These are phyloP conservation scores for Petrolisthes manimaculis DNA, from an alignment of 2,888 invertebrate genomes.

Conservation along the genomic window DNA sequence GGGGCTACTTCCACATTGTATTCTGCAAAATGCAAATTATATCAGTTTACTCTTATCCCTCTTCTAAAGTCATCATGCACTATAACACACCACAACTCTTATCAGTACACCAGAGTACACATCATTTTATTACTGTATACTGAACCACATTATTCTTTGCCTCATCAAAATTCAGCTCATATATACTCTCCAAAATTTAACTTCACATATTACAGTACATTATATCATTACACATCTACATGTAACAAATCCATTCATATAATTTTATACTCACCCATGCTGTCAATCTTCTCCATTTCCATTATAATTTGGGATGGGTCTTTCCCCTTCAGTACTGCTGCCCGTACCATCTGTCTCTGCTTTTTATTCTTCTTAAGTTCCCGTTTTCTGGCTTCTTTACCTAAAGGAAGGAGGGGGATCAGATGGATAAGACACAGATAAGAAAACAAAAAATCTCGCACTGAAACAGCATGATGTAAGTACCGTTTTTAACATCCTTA, in stretches of 20 bases:
- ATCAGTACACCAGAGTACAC: no score
- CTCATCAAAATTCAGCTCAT: no score
- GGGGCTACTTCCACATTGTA: slow-evolving; percentile 95
- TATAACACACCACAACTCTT: no score
- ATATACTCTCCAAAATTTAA: background rate
- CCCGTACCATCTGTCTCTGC: slow-evolving; percentile 94
- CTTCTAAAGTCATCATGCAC: no score
- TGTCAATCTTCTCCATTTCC: slow-evolving; percentile 97
- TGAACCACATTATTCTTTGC: no score
- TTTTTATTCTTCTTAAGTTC: slow-evolving; percentile 98
- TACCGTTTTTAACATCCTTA: no score
- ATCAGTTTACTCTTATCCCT: no score
- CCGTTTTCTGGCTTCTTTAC: slow-evolving; percentile 96
- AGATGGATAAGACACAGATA: no score
- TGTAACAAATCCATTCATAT: slow-evolving; percentile 2
- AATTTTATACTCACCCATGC: slow-evolving; percentile 87
- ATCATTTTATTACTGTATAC: no score
- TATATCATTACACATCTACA: slow-evolving; percentile 11
- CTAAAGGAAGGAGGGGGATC: slow-evolving; percentile 72
- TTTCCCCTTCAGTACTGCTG: slow-evolving; percentile 97
- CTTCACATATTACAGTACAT: background rate
- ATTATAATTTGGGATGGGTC: slow-evolving; percentile 95
- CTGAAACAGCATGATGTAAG: no score
- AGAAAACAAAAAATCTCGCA: no score
- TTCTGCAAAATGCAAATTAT: slow-evolving; percentile 75